Evolutionary conservation across 2,888 invertebrate species (phyloP).

Genomic region (Stenchaetothrips biformis): DNA sequence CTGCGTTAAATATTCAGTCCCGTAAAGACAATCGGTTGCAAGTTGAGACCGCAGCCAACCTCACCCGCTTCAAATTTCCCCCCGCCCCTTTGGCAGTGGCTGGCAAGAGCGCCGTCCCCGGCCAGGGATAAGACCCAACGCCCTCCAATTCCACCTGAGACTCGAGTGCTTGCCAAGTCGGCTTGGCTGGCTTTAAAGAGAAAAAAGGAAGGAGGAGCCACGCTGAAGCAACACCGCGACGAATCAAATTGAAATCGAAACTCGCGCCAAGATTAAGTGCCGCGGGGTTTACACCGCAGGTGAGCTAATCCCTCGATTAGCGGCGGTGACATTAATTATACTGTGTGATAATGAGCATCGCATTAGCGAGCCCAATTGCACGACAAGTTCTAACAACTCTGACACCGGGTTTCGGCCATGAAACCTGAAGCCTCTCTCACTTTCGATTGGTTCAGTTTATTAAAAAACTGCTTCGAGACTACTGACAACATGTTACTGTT

Average conservation of each 20-base stretch:
- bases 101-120: background rate
- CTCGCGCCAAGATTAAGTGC: too few relatives aligned
- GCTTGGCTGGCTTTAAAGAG: background rate
- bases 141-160: slow-evolving; percentile 3
- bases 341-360: too few relatives aligned
- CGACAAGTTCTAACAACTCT: too few relatives aligned
- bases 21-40: slow-evolving; percentile 10
- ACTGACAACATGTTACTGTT: too few relatives aligned
- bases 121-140: background rate
- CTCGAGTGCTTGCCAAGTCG: slow-evolving; percentile 15
- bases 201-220: background rate
- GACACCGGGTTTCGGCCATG: too few relatives aligned
- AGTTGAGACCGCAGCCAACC: background rate
- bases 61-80: background rate
- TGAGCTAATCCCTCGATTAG: too few relatives aligned
- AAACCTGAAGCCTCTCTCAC: too few relatives aligned
- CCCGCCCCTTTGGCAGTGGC: background rate
- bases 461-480: too few relatives aligned
- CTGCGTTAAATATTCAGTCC: slow-evolving; percentile 12
- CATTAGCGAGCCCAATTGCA: too few relatives aligned
- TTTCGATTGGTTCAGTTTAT: too few relatives aligned
- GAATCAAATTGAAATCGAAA: background rate
- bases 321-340: too few relatives aligned
- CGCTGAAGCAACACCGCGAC: background rate
- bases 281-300: too few relatives aligned